Evolutionary conservation across 2,888 invertebrate genomes (phyloP).

Genomic region (Gasteruption jaculator): DNA sequence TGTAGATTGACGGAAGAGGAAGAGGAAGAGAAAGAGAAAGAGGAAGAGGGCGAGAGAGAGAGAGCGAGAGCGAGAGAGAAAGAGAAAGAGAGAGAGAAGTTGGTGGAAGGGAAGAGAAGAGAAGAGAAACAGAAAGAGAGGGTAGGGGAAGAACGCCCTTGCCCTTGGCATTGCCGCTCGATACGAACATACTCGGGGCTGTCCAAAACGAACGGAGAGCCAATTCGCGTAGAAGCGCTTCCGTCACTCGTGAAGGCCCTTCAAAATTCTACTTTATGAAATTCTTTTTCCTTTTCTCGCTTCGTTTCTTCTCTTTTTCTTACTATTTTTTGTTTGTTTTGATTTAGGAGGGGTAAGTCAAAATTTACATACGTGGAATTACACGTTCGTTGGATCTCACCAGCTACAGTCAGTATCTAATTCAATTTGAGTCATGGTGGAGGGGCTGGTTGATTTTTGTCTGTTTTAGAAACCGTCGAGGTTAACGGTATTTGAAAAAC

Average conservation of each 20-base stretch:
- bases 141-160: constrained; percentile 47
- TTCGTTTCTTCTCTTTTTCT: too few species aligned
- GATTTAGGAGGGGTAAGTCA: too few species aligned
- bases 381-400: too few species aligned
- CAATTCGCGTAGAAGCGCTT: constrained; percentile 36
- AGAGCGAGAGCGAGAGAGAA: constrained; percentile 29
- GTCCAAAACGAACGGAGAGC: constrained; percentile 43
- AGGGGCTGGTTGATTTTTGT: too few species aligned
- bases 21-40: constrained; percentile 21
- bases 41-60: constrained; percentile 26
- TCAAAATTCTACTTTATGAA: too few species aligned
- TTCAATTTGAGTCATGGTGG: too few species aligned
- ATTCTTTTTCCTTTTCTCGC: neutral
- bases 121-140: constrained; percentile 25
- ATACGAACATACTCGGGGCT: constrained; percentile 48
- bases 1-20: constrained; percentile 31
- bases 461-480: too few species aligned
- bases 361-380: too few species aligned
- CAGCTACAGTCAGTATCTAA: too few species aligned
- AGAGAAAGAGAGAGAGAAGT: constrained; percentile 25
- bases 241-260: constrained; percentile 25
- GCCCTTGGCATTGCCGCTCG: constrained; percentile 53
- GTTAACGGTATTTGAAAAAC: too few species aligned
- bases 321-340: too few species aligned
- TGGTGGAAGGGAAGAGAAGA: constrained; percentile 24